Base-by-base conservation (phyloP, 2,797 vertebrate species). In the Parotocinclus haroldoi region DNA sequence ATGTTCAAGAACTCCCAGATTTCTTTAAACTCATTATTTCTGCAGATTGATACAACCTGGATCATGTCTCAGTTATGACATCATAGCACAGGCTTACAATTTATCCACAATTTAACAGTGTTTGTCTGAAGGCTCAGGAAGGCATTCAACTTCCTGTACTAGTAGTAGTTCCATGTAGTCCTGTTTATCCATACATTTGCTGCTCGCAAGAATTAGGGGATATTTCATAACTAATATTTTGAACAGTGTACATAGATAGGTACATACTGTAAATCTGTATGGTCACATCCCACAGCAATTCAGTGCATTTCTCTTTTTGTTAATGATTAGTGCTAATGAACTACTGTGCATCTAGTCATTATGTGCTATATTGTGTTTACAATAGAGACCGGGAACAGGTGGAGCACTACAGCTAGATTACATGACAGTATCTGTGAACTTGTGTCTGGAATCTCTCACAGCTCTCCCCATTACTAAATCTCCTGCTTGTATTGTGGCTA, bases 401-500 rank as follows among this genome's bases (percentile, higher is more conserved):
- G 27, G 27, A 27, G 27, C 2, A 27, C 27, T 27, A 27, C 27
- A 27, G 27, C 27, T 27, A 27, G 40, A 42, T 42, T 42, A 11
- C 40, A 42, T 42, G 40, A 42, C 40, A 9, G 40, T 42, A 11
- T 42, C 8, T 42, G 10, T 9, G 10, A 42, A 56, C 14, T 62
- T 54, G 10, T 56, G 14, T 39, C 27, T 6, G 45, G 27, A 27
- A 46, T 44, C 54, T 42, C 38, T 50, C 39, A 44, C 36, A 49
- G 56, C 44, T 14, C 48, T 68, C 10, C 11, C 45, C 36, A 17
- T 58, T 59, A 67, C 18, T 52, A 56, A 50, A 67, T 54, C 62
- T 27, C 36, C 37, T 19, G 1, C 37, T 54, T 65, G 45, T 39
- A 16, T 27, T 63, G 3, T 38, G 27, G n/a, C 42, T 71, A 40